These are phyloP conservation scores for Drosophila yakuba DNA, from an alignment of 1,140 invertebrate species.

Conservation along the genomic window DNA sequence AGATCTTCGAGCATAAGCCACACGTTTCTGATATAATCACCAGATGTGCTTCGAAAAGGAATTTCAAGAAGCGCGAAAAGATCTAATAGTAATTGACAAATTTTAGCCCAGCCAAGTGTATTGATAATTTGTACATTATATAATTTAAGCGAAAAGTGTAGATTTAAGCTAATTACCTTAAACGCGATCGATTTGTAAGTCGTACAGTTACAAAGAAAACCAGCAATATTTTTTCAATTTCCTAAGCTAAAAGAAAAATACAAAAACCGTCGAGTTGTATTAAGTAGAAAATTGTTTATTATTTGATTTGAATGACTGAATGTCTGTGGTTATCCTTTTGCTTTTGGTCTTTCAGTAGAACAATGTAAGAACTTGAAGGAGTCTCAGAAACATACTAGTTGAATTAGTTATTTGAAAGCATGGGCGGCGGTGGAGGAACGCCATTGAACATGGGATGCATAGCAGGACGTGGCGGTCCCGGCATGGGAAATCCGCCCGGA, in stretches of 20 bases:
- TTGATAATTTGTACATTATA: constrained; percentile 20
- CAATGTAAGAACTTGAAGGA: background rate
- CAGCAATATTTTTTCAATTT: constrained; percentile 76
- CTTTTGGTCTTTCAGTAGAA: background rate
- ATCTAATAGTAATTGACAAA: constrained; percentile 49
- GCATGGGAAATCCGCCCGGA: constrained; percentile 88
- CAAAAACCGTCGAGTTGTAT: constrained; percentile 25
- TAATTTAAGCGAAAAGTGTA: constrained; percentile 26
- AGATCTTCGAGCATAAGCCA: constrained; percentile 95
- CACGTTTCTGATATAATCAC: constrained; percentile 95
- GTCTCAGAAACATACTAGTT: background rate
- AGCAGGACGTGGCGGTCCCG: constrained; percentile 86
- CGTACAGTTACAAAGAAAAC: constrained; percentile 52
- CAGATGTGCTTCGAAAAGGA: constrained; percentile 94
- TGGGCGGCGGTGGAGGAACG: constrained; percentile 89
- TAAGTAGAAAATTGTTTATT: constrained; percentile 18
- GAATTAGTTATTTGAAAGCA: constrained; percentile 57
- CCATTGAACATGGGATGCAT: constrained; percentile 88
- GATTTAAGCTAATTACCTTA: constrained; percentile 11
- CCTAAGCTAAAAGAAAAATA: constrained; percentile 36
- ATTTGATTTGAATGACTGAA: background rate
- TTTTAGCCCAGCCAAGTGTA: constrained; percentile 14
- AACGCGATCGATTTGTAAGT: constrained; percentile 55
- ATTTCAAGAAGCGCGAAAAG: constrained; percentile 94
- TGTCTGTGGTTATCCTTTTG: background rate